These are phyloP conservation scores for Brachyalestes nurse DNA, from an alignment of 2,797 vertebrate species.

Conservation along the genomic window DNA sequence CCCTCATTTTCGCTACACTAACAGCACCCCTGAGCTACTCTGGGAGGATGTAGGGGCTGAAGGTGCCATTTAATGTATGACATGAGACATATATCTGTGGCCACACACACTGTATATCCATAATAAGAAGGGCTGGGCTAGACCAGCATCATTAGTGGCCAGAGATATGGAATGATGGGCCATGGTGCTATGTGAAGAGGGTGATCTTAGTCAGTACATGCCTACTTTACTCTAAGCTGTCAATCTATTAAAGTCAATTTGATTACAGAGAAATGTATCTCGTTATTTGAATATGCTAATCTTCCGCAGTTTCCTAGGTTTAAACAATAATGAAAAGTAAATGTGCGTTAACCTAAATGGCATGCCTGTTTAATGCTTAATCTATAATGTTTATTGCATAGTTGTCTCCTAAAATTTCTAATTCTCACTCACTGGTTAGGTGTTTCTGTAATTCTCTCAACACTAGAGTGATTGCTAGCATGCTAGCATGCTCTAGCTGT, in stretches of 20 bases:
- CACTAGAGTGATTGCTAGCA: no score
- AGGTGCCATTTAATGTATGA: constrained; percentile 59
- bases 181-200: background rate
- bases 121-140: constrained; percentile 23
- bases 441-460: no score
- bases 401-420: no score
- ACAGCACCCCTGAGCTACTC: constrained; percentile 53
- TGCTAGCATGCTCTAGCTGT: no score
- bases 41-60: constrained; percentile 33
- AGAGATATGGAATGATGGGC: constrained; percentile 32
- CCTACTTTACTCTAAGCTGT: background rate
- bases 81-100: constrained; percentile 39
- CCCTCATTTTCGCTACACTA: constrained; percentile 52
- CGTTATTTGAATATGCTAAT: background rate
- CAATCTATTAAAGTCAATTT: background rate
- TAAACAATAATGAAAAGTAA: background rate
- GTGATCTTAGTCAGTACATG: constrained; percentile 62
- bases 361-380: background rate
- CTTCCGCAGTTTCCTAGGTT: background rate
- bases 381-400: no score
- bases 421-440: no score
- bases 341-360: background rate
- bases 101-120: constrained; percentile 35
- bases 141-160: constrained; percentile 39
- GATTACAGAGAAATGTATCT: background rate